A percentile compares a stretch with the other conserved stretches of the same genome.
Conservation (phyloP, 2,797 vertebrate species). For the Onychomys arenicola region DNA sequence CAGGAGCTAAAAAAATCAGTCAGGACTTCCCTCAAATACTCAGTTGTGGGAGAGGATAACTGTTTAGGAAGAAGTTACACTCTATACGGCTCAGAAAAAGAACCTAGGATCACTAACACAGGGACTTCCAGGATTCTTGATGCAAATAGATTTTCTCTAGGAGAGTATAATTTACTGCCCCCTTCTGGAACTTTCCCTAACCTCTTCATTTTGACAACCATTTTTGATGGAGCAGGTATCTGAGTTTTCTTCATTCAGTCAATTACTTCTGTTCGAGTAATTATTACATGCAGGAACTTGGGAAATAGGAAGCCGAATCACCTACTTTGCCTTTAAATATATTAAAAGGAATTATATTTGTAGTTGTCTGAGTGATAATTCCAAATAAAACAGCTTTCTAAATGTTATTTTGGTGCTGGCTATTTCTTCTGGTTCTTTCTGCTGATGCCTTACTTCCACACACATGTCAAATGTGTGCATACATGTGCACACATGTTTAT, state of each 20-base stretch:
- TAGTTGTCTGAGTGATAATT: background rate
- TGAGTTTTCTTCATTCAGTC: background rate
- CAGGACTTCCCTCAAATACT: constrained; percentile 26
- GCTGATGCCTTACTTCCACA: background rate
- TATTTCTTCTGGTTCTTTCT: constrained; percentile 12
- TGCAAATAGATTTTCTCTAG: background rate
- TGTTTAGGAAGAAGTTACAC: background rate
- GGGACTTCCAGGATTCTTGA: constrained; percentile 1
- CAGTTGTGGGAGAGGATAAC: background rate
- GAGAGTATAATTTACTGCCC: background rate
- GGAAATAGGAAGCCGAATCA: background rate
- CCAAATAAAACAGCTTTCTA: constrained; percentile 41
- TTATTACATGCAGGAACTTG: background rate
- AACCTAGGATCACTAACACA: background rate
- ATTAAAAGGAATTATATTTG: background rate
- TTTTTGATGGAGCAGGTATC: background rate
- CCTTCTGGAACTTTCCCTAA: background rate
- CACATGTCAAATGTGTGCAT: background rate
- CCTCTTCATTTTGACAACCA: constrained; percentile 1
- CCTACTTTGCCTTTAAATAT: constrained; percentile 34
- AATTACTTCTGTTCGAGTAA: background rate
- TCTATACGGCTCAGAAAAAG: background rate
- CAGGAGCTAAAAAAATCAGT: background rate
- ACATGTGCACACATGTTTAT: too few species aligned
- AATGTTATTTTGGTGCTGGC: background rate